A percentile compares a stretch with the other conserved stretches of the same genome.
These are phyloP conservation scores for Troides aeacus DNA, from an alignment of 2,888 invertebrate genomes.

Conservation along the genomic window DNA sequence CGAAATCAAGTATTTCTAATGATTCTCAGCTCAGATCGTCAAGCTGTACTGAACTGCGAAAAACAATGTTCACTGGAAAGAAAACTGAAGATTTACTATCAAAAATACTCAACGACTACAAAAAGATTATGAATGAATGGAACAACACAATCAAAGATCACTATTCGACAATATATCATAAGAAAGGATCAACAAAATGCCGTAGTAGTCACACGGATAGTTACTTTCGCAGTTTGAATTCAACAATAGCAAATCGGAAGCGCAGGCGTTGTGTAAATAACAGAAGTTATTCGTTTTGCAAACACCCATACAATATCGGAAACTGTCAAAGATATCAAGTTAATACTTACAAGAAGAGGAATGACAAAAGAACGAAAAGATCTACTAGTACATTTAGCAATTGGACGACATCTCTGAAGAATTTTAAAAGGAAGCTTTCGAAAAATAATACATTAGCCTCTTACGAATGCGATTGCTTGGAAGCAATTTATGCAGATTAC, in stretches of 20 bases:
- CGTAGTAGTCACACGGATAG: conserved; percentile 58
- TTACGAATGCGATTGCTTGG: conserved; percentile 67
- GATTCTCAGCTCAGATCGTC: conserved; percentile 68
- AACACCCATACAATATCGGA: conserved; percentile 51
- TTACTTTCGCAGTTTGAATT: conserved; percentile 62
- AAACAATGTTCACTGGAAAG: conserved; percentile 57
- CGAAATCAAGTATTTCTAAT: conserved; percentile 55
- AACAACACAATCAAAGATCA: conserved; percentile 69
- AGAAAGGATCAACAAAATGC: conserved; percentile 50
- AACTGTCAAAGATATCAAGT: conserved; percentile 47
- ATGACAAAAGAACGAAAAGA: conserved; percentile 56
- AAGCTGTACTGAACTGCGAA: conserved; percentile 67
- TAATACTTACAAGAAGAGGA: conserved; percentile 42
- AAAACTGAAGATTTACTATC: conserved; percentile 52
- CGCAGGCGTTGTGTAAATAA: conserved; percentile 53
- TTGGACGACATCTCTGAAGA: conserved; percentile 58
- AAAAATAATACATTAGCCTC: conserved; percentile 51
- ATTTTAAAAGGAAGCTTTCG: conserved; percentile 64
- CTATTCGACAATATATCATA: conserved; percentile 56
- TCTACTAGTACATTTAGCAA: conserved; percentile 52
- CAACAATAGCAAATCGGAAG: conserved; percentile 61
- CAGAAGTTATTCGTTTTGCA: conserved; percentile 45
- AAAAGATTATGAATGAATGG: conserved; percentile 75
- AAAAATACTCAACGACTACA: conserved; percentile 68
- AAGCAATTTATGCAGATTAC: conserved; percentile 70